A percentile compares a stretch with the other conserved stretches of the same genome.
Evolutionary conservation across 2,113 vertebrate species (phyloP).

Genomic region (Corvus cornix): DNA sequence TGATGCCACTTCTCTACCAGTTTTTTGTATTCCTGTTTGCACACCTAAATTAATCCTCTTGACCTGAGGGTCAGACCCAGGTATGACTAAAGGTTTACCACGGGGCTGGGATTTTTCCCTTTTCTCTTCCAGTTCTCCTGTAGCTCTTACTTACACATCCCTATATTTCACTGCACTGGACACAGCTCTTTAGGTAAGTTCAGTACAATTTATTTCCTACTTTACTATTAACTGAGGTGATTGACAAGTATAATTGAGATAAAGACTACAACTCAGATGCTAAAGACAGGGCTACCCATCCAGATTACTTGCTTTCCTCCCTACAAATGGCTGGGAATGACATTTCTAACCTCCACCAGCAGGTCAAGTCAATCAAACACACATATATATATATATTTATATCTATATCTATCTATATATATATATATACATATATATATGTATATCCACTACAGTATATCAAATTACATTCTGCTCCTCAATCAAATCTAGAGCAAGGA

Average conservation of each 20-base stretch:
- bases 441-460: not conserved
- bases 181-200: not conserved
- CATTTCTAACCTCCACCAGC: not conserved
- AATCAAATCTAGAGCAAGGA: not conserved
- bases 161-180: not conserved
- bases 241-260: not conserved
- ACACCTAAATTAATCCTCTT: not conserved
- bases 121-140: not conserved
- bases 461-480: not conserved
- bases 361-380: not conserved
- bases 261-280: not conserved
- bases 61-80: not conserved
- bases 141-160: not conserved
- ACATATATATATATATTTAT: not conserved
- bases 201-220: not conserved
- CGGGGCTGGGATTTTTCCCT: fast-evolving
- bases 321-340: not conserved
- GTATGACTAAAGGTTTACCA: not conserved
- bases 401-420: not conserved
- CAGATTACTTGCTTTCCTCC: not conserved
- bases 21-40: not conserved
- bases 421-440: too few species aligned
- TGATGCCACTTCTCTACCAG: not conserved
- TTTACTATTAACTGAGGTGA: not conserved
- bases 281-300: not conserved